Evolutionary conservation across 2,113 vertebrate genomes (phyloP).

Genomic region (Cepphus grylle): DNA sequence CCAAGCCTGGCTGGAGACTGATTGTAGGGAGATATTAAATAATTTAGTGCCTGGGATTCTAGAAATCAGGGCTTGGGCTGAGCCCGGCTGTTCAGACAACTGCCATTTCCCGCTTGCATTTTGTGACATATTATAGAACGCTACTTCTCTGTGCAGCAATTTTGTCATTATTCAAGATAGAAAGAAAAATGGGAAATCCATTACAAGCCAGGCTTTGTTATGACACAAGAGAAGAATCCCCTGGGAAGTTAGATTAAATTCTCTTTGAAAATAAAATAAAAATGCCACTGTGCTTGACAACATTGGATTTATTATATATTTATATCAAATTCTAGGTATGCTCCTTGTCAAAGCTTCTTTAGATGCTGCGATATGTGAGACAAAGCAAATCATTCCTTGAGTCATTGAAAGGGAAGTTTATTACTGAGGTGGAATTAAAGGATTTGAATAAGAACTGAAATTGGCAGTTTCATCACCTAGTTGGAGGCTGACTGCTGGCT

Average conservation of each 20-base stretch:
- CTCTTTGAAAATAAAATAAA: constrained; percentile 70
- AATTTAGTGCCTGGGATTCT: not conserved
- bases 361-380: not conserved
- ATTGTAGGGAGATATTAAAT: not conserved
- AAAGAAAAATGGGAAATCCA: constrained; percentile 68
- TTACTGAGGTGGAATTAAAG: constrained; percentile 22
- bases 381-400: constrained; percentile 26
- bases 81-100: not conserved
- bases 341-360: constrained; percentile 41
- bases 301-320: constrained; percentile 37
- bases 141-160: constrained; percentile 61
- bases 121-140: constrained; percentile 52
- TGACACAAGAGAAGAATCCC: constrained; percentile 69
- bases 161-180: constrained; percentile 69
- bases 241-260: constrained; percentile 68
- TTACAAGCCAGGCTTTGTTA: constrained; percentile 70
- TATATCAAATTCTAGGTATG: constrained; percentile 12
- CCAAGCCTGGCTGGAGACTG: not conserved
- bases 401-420: constrained; percentile 17
- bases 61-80: not conserved
- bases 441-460: not conserved
- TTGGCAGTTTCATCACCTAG: fast-evolving
- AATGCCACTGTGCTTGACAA: constrained; percentile 58
- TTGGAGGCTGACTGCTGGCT: not conserved
- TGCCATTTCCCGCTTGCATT: constrained; percentile 8